A percentile compares a stretch with the other conserved stretches of the same genome.
Conservation (phyloP, 2,888 invertebrate genomes). For the Oegoconia quadripuncta region DNA sequence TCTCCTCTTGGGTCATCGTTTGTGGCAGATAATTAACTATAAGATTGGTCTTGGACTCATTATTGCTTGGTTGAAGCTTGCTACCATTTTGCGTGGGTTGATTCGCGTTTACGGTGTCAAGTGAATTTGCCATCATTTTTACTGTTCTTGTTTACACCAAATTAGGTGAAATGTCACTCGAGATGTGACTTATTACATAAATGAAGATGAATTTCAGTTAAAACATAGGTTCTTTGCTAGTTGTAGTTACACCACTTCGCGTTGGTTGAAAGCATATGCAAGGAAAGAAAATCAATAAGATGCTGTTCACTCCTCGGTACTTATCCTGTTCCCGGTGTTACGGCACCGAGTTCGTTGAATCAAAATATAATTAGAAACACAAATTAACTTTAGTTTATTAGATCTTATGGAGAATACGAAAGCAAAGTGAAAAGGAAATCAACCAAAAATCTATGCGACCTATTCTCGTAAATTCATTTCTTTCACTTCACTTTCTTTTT, state of each 20-base stretch:
- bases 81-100: slow-evolving; percentile 88
- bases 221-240: slow-evolving; percentile 52
- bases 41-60: slow-evolving; percentile 98
- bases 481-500: slow-evolving; percentile 78
- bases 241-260: slow-evolving; percentile 69
- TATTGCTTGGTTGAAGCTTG: slow-evolving; percentile 83
- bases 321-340: slow-evolving; percentile 64
- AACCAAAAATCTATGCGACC: slow-evolving; percentile 79
- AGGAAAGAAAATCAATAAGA: slow-evolving; percentile 80
- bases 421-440: slow-evolving; percentile 78
- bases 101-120: slow-evolving; percentile 74
- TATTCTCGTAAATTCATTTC: slow-evolving; percentile 79
- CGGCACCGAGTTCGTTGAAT: slow-evolving; percentile 62
- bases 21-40: slow-evolving; percentile 99
- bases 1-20: slow-evolving; percentile 98
- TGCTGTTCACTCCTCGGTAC: slow-evolving; percentile 73
- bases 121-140: slow-evolving; percentile 77
- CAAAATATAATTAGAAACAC: slow-evolving; percentile 68
- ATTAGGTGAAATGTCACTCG: slow-evolving; percentile 51
- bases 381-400: slow-evolving; percentile 73
- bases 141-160: slow-evolving; percentile 54
- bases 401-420: slow-evolving; percentile 72
- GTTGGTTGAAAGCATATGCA: slow-evolving; percentile 78
- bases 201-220: slow-evolving; percentile 47
- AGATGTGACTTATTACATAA: slow-evolving; percentile 39